These are phyloP conservation scores for Gasterosteus nipponicus DNA, from an alignment of 2,113 vertebrate species.

Conservation along the genomic window DNA sequence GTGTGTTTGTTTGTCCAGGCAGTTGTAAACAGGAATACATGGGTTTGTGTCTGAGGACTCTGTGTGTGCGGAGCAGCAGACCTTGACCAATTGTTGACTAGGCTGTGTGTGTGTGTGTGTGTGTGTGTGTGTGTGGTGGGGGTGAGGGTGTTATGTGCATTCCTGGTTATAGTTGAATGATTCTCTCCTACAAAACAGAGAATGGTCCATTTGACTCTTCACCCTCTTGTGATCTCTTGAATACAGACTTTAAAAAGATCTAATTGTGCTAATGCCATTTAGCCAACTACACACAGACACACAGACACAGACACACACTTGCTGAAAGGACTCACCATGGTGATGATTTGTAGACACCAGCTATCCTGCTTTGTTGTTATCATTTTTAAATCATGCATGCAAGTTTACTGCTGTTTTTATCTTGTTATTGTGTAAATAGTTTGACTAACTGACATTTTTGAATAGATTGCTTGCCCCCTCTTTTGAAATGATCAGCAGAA, in stretches of 20 bases:
- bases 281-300: conserved; percentile 38
- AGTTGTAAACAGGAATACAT: background rate
- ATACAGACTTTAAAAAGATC: conserved; percentile 40
- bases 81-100: conserved; percentile 12
- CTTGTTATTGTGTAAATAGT: background rate
- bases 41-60: conserved; percentile 18
- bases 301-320: conserved; percentile 50
- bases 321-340: background rate
- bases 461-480: background rate
- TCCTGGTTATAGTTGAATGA: conserved; percentile 57
- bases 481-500: background rate
- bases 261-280: conserved; percentile 51
- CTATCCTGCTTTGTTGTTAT: background rate
- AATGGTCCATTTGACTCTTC: conserved; percentile 65
- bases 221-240: conserved; percentile 56
- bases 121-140: conserved; percentile 25
- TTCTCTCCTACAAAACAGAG: conserved; percentile 24
- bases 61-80: conserved; percentile 1
- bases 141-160: conserved; percentile 17
- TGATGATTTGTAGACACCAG: background rate
- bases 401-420: background rate
- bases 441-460: background rate
- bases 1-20: background rate
- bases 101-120: background rate
- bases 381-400: background rate